phyloP scores from a whole-genome alignment of 2,888 invertebrate genomes.

The Strigamia maritima region DNA sequence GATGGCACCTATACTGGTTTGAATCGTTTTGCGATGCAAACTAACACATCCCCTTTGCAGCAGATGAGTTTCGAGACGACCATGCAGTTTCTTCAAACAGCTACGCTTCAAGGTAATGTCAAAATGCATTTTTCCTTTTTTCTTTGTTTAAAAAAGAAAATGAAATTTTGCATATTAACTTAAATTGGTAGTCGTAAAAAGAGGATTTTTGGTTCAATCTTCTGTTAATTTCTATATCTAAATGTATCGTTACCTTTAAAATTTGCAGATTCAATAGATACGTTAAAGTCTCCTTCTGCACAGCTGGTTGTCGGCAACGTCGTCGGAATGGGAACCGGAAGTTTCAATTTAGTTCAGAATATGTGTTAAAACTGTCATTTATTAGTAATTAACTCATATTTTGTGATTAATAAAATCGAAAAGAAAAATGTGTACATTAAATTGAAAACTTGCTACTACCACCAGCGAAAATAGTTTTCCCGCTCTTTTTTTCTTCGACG shows the following conservation, averaged over 20 bases:
- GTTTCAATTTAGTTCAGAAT: constrained; percentile 57
- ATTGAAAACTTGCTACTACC: neutral
- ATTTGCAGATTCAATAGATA: constrained; percentile 67
- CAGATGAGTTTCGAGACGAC: constrained; percentile 98
- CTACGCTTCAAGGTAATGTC: constrained; percentile 63
- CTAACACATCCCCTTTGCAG: constrained; percentile 88
- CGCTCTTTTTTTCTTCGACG: neutral
- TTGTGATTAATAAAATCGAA: neutral
- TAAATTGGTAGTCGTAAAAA: neutral
- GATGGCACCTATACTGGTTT: constrained; percentile 85
- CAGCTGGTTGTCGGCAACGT: constrained; percentile 82
- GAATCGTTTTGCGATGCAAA: constrained; percentile 84
- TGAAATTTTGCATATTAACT: neutral
- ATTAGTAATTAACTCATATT: neutral
- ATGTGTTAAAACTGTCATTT: neutral
- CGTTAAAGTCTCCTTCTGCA: constrained; percentile 77
- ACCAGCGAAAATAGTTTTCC: neutral
- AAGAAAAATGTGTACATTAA: neutral
- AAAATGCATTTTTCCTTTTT: constrained; percentile 28
- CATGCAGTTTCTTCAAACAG: constrained; percentile 74
- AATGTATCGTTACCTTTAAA: neutral
- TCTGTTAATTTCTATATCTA: neutral
- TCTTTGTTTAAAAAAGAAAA: neutral
- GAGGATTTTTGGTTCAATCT: neutral
- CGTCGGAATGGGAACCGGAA: constrained; percentile 77